phyloP scores from a whole-genome alignment of 1,140 invertebrate genomes.

The Caerostris darwini region DNA sequence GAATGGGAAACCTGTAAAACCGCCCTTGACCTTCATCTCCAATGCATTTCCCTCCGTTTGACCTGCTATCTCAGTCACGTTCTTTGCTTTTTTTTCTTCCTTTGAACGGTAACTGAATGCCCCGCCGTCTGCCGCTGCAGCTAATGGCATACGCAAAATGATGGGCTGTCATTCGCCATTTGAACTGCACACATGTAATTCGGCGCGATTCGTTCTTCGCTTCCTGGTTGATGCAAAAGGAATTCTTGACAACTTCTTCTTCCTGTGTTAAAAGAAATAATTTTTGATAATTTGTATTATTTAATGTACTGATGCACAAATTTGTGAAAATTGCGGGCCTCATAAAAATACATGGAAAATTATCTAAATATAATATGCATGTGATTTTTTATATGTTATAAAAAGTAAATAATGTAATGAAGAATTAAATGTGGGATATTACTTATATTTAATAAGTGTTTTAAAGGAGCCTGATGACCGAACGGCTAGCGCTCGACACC shows the following conservation, averaged over 20 bases:
- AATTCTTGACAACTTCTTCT: background rate
- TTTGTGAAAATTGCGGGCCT: too few relatives aligned
- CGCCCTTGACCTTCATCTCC: conserved; percentile 62
- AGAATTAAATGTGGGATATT: too few relatives aligned
- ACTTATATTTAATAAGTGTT: too few relatives aligned
- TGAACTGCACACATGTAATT: background rate
- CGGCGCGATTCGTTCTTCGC: background rate
- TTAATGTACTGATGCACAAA: too few relatives aligned
- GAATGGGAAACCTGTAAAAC: conserved; percentile 14
- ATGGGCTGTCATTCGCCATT: background rate
- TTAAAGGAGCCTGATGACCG: too few relatives aligned
- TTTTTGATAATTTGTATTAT: too few relatives aligned
- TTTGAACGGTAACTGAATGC: background rate
- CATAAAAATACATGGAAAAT: too few relatives aligned
- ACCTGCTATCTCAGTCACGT: conserved; percentile 48
- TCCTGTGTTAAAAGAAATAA: background rate
- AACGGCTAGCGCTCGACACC: too few relatives aligned
- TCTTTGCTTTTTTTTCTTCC: background rate
- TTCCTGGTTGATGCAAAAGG: background rate
- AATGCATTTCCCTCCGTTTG: conserved; percentile 22
- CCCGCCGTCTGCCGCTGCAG: background rate
- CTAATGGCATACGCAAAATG: background rate
- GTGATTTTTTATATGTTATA: too few relatives aligned
- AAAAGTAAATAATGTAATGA: too few relatives aligned
- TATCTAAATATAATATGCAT: too few relatives aligned